Evolutionary conservation across 2,797 vertebrate genomes (phyloP), one percentile per base, ranked within the genome.

Genomic region (Anguilla pacifica): DNA sequence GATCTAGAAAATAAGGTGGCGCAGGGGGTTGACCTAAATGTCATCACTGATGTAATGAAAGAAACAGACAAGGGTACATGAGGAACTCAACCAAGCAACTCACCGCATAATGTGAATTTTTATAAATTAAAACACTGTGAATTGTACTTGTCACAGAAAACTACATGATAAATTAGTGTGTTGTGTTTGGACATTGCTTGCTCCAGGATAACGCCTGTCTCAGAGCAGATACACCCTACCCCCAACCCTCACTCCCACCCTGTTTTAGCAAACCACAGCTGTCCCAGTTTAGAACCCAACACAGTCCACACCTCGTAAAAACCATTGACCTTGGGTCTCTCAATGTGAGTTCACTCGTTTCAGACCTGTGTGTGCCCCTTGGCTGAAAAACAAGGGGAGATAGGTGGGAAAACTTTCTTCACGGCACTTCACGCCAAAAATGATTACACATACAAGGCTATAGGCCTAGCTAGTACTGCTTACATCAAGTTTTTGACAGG

Each of bases 241-340:
- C 25, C 35, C 15, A n/a, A 5, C 74, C 9, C 35, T 17, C 28
- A 3, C 70, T 77, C 77, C 7, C 28, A 72, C 28, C 6, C 70
- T 9, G 28, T 19, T 49, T 49, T 25, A 81, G 77, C 1, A 43
- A 49, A 17, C 1, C 59, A 46, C 93, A 94, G 92, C 92, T 94
- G 95, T 90, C 85, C 90, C 87, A 90, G 88, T 91, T 94, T 93
- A 90, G 84, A 91, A 86, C 59, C 49, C 88, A 6, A 87, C 84
- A 85, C 88, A 91, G 89, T 92, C 90, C 90, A 85, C 90, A 92
- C 89, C 61, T 89, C 87, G 92, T 95, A 93, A 95, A 95, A 92
- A 90, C 72, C 10, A 89, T 88, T 85, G 86, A 53, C 87, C 89
- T 55, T 19, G n/a, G n/a, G 53, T 28, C 53, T 55, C 81, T 53